Base-by-base conservation (phyloP, 2,888 invertebrate genomes). In the Pandemis heparana region DNA sequence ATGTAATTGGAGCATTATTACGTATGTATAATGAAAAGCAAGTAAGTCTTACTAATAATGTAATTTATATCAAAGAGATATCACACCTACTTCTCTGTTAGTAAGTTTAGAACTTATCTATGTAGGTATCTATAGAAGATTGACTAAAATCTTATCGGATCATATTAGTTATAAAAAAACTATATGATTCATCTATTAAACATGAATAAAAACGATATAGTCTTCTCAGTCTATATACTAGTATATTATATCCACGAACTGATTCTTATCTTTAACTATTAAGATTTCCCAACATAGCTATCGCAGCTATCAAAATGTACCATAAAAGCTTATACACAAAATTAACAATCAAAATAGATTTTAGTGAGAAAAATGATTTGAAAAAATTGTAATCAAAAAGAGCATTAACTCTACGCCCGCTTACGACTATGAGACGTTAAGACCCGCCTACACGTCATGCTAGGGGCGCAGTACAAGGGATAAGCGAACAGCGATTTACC, bases 341-440 rank as follows among this genome's bases (percentile, higher is more conserved):
- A 70, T 81, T 83, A 81, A 82, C 83, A 88, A 86, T 85, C 85
- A 86, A 87, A 87, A 87, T 86, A 87, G 85, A 84, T 85, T 87
- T 87, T 82, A 38, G 38, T 48, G 84, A 85, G 85, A 86, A 89
- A 87, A 83, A 85, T 88, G 73, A 89, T 88, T 89, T 87, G 86
- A 87, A 84, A 86, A 84, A 90, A 89, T 48, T 90, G 87, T 92
- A 92, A 92, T 92, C 91, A 90, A 88, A 88, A 87, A 86, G 82
- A 84, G 89, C 87, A 86, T 88, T 85, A 83, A 76, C 81, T 82
- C 79, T 85, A 89, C 92, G 92, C 92, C 91, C 83, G 84, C 79
- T 69, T 79, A 82, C 77, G 75, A 80, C 80, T 81, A 81, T 83
- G 83, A 83, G 78, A 80, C 81, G 79, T 78, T 79, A 79, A 80